Conservation (phyloP, 2,113 vertebrate genomes). For the Gallinago paraguaiae region DNA sequence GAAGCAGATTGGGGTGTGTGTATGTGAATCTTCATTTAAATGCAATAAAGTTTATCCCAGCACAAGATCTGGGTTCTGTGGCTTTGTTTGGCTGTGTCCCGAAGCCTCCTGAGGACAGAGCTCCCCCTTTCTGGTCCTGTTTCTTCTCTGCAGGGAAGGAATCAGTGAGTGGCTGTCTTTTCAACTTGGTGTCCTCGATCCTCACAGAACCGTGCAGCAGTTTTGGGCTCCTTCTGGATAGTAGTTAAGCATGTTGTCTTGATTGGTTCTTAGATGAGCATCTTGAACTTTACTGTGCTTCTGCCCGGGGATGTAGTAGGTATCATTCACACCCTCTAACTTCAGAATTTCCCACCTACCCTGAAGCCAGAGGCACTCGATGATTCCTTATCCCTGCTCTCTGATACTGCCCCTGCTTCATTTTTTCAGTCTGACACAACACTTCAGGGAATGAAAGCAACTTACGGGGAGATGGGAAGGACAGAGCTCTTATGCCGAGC, state of each 20-base stretch:
- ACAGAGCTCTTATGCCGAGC: accelerated
- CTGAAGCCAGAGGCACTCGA: background rate
- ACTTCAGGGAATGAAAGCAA: background rate
- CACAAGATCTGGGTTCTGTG: background rate
- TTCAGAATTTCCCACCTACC: background rate
- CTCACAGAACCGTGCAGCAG: background rate
- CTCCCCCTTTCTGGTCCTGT: accelerated
- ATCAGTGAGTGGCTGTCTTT: background rate
- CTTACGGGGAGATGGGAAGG: background rate
- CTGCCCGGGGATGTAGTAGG: background rate
- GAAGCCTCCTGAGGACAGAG: no score
- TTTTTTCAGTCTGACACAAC: background rate
- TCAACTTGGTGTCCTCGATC: background rate
- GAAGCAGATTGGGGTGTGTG: background rate
- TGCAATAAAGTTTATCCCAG: background rate
- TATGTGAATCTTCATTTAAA: background rate
- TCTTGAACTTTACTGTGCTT: background rate
- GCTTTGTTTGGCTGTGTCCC: background rate
- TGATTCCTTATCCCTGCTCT: background rate
- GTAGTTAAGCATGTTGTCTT: background rate
- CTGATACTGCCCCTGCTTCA: background rate
- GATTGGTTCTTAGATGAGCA: background rate
- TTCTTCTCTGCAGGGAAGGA: background rate
- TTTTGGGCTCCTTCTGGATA: background rate
- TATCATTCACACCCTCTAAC: background rate